Evolutionary conservation across 2,888 invertebrate species (phyloP).

Genomic region (Drosophila gaucha): DNA sequence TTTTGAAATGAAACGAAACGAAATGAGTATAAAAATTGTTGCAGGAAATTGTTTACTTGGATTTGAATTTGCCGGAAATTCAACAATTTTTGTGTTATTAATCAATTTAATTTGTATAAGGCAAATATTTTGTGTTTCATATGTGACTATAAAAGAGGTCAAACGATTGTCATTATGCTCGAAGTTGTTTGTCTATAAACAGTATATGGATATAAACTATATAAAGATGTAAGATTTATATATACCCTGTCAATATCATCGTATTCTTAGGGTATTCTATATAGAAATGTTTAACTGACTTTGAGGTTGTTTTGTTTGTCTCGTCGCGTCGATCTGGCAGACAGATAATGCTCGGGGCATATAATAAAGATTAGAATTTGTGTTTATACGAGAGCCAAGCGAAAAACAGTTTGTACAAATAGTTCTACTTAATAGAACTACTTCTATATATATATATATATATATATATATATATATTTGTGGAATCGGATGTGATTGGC

Average conservation of each 20-base stretch:
- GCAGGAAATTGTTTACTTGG: conserved; percentile 9
- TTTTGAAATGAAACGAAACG: too few relatives aligned
- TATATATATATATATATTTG: background rate
- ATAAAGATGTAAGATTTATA: too few relatives aligned
- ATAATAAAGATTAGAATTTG: conserved; percentile 36
- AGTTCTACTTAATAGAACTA: conserved; percentile 8
- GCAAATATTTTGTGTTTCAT: background rate
- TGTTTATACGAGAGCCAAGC: conserved; percentile 16
- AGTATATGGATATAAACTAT: too few relatives aligned
- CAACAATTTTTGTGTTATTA: background rate
- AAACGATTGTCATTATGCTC: too few relatives aligned
- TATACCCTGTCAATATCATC: background rate
- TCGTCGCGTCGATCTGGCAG: conserved; percentile 30
- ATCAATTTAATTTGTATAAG: too few relatives aligned
- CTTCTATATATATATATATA: background rate
- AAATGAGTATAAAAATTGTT: conserved; percentile 3
- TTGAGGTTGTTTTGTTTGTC: conserved; percentile 41
- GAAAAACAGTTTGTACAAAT: conserved; percentile 20
- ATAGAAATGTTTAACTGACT: conserved; percentile 38
- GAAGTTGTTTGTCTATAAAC: too few relatives aligned
- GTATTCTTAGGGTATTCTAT: background rate
- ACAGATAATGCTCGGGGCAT: conserved; percentile 29
- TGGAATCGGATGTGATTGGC: conserved; percentile 15
- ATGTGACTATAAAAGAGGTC: background rate
- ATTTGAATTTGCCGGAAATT: conserved; percentile 19